Evolutionary conservation across 2,888 invertebrate species (phyloP).

Genomic region (Unio pictorum): DNA sequence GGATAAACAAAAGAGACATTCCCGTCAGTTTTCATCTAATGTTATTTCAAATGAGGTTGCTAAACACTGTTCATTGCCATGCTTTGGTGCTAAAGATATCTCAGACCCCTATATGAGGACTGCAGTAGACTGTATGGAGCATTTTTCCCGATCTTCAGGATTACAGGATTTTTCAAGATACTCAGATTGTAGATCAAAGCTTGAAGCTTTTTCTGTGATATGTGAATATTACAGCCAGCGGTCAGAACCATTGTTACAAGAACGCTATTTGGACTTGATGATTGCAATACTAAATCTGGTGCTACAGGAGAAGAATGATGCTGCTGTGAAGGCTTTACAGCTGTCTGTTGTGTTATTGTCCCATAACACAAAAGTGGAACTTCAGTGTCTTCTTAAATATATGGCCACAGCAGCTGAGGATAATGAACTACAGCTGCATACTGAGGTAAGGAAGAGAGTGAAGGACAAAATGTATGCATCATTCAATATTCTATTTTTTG

Average conservation of each 20-base stretch:
- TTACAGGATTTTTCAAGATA: constrained; percentile 48
- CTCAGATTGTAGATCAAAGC: constrained; percentile 49
- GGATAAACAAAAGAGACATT: constrained; percentile 31
- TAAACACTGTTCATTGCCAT: constrained; percentile 51
- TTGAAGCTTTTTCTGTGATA: constrained; percentile 61
- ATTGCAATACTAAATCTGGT: constrained; percentile 64
- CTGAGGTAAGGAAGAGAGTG: constrained; percentile 38
- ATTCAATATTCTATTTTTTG: background rate
- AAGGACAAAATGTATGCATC: background rate
- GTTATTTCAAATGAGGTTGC: constrained; percentile 57
- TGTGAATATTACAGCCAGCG: constrained; percentile 53
- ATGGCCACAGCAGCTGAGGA: constrained; percentile 58
- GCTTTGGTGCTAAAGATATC: constrained; percentile 33
- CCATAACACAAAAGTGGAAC: constrained; percentile 55
- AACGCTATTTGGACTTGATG: constrained; percentile 64
- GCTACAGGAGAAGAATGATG: constrained; percentile 48
- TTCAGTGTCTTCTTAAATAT: constrained; percentile 63
- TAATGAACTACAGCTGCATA: constrained; percentile 46
- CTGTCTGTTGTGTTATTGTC: constrained; percentile 64
- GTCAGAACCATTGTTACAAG: constrained; percentile 58
- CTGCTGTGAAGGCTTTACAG: constrained; percentile 61
- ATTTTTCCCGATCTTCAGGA: constrained; percentile 52
- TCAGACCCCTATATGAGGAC: constrained; percentile 60
- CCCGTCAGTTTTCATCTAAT: constrained; percentile 33
- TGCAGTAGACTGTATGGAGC: constrained; percentile 63